Conservation (phyloP, 1,140 invertebrate genomes). For the Idris sp. region DNA sequence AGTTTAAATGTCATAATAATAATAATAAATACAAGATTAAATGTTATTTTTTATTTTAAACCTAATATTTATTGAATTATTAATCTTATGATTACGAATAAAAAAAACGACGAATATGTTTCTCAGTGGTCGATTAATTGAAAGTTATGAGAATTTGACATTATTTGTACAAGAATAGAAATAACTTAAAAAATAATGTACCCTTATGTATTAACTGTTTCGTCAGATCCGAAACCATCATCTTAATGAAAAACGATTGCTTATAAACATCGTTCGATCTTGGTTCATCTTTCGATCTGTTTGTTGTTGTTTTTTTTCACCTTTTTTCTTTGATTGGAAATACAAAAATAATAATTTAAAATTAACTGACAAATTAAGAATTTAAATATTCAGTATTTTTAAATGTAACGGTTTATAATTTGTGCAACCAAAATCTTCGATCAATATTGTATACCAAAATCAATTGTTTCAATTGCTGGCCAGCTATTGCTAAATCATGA, state of each 20-base stretch:
- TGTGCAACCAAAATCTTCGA: slow-evolving; percentile 5
- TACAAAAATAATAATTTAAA: background rate
- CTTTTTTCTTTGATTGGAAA: too few relatives aligned
- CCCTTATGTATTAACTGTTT: too few relatives aligned
- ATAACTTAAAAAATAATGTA: slow-evolving; percentile 70
- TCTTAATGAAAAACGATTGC: too few relatives aligned
- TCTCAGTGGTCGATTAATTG: slow-evolving; percentile 43
- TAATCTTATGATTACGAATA: slow-evolving; percentile 53
- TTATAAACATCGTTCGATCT: too few relatives aligned
- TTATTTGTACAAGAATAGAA: slow-evolving; percentile 70
- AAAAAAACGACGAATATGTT: slow-evolving; percentile 54
- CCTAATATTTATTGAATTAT: slow-evolving; percentile 50
- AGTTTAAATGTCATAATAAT: slow-evolving; percentile 51
- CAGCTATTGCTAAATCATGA: too few relatives aligned
- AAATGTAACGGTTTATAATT: background rate
- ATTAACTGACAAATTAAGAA: too few relatives aligned
- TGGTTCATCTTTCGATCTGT: too few relatives aligned
- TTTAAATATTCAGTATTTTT: too few relatives aligned
- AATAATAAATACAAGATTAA: background rate
- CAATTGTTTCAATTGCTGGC: too few relatives aligned
- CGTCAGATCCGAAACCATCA: slow-evolving; percentile 9
- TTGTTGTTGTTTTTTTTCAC: too few relatives aligned
- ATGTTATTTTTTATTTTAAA: slow-evolving; percentile 36
- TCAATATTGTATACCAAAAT: too few relatives aligned
- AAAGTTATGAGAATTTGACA: slow-evolving; percentile 42